phyloP scores from a whole-genome alignment of 2,888 invertebrate species.

The Tuta absoluta region DNA sequence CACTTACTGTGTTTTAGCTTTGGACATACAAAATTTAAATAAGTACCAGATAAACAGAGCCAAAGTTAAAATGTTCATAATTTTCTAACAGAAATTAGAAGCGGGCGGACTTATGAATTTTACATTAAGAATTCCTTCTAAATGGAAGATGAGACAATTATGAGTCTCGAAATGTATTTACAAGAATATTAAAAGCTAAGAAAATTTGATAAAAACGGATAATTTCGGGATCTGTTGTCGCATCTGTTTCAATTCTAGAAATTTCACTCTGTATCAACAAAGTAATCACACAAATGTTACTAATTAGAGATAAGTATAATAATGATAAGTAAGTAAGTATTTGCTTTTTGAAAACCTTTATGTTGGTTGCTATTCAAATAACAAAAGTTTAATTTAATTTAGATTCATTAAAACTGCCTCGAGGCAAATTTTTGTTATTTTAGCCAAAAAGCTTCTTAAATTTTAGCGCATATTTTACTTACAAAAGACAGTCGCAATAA shows the following conservation, averaged over 20 bases:
- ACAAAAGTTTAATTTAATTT: slow-evolving; percentile 4
- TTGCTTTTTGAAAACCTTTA: no score
- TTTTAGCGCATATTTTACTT: background rate
- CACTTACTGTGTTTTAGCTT: no score
- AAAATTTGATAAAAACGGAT: background rate
- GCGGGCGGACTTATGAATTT: slow-evolving; percentile 6
- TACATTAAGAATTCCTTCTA: slow-evolving; percentile 14
- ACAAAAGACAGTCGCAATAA: slow-evolving; percentile 9
- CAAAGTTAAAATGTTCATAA: slow-evolving; percentile 2
- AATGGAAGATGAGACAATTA: slow-evolving; percentile 8
- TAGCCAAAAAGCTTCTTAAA: background rate
- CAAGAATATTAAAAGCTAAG: slow-evolving; percentile 6
- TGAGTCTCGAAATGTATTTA: slow-evolving; percentile 1
- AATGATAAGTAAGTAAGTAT: no score
- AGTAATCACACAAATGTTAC: background rate
- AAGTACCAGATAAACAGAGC: background rate
- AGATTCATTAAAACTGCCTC: background rate
- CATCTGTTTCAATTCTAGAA: slow-evolving; percentile 7
- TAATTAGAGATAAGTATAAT: background rate
- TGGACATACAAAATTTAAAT: background rate
- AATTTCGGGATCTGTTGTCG: slow-evolving; percentile 4
- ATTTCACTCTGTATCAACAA: background rate
- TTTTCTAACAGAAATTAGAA: slow-evolving; percentile 1
- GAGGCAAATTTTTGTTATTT: background rate
- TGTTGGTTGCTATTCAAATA: background rate